A percentile compares a stretch with the other conserved stretches of the same genome.
These are phyloP conservation scores for Pachydiplax longipennis DNA, from an alignment of 2,888 invertebrate species.

Conservation along the genomic window DNA sequence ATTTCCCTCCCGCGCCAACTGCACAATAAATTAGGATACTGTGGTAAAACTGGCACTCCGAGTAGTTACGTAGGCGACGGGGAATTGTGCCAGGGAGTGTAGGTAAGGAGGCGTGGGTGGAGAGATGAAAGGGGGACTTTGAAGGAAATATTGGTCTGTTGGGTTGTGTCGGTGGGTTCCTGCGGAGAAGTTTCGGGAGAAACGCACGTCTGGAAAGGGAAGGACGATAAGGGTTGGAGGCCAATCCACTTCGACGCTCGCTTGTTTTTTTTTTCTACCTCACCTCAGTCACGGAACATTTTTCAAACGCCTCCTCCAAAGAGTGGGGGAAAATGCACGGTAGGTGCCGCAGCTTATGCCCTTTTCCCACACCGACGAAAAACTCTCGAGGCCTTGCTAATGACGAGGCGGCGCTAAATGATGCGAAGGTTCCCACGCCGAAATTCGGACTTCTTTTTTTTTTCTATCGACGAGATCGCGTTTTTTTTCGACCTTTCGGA, in stretches of 20 bases:
- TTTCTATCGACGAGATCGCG: too few relatives aligned
- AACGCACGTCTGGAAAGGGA: not conserved
- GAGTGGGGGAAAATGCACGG: not conserved
- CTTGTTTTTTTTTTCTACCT: not conserved
- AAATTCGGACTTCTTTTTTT: too few relatives aligned
- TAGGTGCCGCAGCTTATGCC: not conserved
- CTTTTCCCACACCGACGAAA: not conserved
- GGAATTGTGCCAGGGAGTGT: not conserved
- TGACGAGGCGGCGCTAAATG: not conserved
- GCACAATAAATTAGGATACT: too few relatives aligned
- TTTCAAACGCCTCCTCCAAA: not conserved
- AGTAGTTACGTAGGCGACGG: too few relatives aligned
- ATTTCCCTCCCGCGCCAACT: too few relatives aligned
- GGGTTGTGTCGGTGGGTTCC: not conserved
- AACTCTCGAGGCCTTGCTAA: not conserved
- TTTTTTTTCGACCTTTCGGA: too few relatives aligned
- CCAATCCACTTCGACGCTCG: not conserved
- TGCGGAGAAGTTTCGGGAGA: not conserved
- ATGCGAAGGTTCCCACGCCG: too few relatives aligned
- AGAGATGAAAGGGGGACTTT: not conserved
- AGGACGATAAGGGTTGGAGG: not conserved
- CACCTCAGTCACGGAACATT: not conserved
- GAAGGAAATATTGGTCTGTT: not conserved
- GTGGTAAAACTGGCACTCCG: too few relatives aligned
- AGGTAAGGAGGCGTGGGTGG: not conserved